These are phyloP conservation scores for Agelaius phoeniceus DNA, from an alignment of 2,113 vertebrate species.

Conservation along the genomic window DNA sequence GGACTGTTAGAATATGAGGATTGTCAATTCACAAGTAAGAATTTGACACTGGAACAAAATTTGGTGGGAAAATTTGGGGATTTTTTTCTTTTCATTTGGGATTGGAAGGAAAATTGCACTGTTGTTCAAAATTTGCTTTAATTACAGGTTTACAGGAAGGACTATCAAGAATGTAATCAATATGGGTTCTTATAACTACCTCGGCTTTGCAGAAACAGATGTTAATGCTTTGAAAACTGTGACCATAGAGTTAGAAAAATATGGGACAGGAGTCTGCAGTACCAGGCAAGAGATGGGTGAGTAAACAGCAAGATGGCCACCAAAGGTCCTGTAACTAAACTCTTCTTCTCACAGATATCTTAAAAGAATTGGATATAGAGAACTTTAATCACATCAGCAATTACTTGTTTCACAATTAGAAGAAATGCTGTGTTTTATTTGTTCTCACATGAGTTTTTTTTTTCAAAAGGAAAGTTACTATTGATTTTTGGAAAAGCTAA, in stretches of 20 bases:
- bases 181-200: slow-evolving; percentile 96
- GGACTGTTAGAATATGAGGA: neutral
- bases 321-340: neutral
- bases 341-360: neutral
- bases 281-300: slow-evolving; percentile 90
- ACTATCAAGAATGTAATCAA: slow-evolving; percentile 88
- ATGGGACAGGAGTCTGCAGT: slow-evolving; percentile 86
- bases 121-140: neutral
- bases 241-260: slow-evolving; percentile 71
- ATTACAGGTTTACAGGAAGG: slow-evolving; percentile 86
- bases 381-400: neutral
- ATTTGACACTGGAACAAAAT: neutral
- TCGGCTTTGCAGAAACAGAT: slow-evolving; percentile 87
- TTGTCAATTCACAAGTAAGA: neutral
- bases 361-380: neutral
- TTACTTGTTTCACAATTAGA: neutral
- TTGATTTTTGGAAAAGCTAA: neutral
- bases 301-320: neutral
- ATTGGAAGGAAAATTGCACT: neutral
- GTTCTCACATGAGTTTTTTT: neutral
- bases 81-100: neutral
- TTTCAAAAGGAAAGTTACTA: neutral
- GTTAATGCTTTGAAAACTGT: slow-evolving; percentile 84
- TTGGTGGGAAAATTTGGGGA: fast-evolving
- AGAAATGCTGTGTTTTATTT: neutral